phyloP scores from a whole-genome alignment of 2,113 vertebrate species.

The Lates calcarifer region DNA sequence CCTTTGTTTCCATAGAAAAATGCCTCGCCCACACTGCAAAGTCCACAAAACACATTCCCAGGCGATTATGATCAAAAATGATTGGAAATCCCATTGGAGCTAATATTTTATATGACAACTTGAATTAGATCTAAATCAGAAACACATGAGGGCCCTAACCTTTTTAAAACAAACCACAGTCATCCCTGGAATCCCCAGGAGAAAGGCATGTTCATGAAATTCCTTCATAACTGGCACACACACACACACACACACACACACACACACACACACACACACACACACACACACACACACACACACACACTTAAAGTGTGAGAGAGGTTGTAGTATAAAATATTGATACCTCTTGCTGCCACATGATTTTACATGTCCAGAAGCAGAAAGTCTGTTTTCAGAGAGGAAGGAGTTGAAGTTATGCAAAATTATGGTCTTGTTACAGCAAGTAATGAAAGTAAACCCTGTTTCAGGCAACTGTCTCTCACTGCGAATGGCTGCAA shows the following conservation, averaged over 20 bases:
- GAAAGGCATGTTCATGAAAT: slow-evolving; percentile 81
- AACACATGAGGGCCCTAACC: slow-evolving; percentile 82
- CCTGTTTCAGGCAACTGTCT: slow-evolving; percentile 41
- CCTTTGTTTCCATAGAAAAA: slow-evolving; percentile 68
- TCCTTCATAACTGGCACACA: slow-evolving; percentile 77
- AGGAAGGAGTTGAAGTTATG: slow-evolving; percentile 61
- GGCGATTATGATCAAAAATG: slow-evolving; percentile 74
- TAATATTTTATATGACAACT: slow-evolving; percentile 82
- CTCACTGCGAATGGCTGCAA: slow-evolving; percentile 36
- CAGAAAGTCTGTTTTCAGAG: slow-evolving; percentile 58
- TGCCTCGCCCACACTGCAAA: slow-evolving; percentile 44
- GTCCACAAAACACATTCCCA: slow-evolving; percentile 75
- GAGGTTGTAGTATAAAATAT: slow-evolving; percentile 78
- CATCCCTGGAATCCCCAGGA: slow-evolving; percentile 82
- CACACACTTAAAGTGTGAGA: slow-evolving; percentile 49
- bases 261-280: slow-evolving; percentile 23
- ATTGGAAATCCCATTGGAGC: slow-evolving; percentile 81
- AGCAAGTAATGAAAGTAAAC: slow-evolving; percentile 72
- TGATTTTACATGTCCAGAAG: slow-evolving; percentile 78
- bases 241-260: slow-evolving; percentile 49
- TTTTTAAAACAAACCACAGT: slow-evolving; percentile 81
- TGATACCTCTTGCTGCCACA: slow-evolving; percentile 76
- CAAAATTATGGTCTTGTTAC: slow-evolving; percentile 70
- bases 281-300: slow-evolving; percentile 25
- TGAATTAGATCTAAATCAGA: slow-evolving; percentile 82